phyloP scores from a whole-genome alignment of 2,888 invertebrate species.

The Flabesymbios commensalis region DNA sequence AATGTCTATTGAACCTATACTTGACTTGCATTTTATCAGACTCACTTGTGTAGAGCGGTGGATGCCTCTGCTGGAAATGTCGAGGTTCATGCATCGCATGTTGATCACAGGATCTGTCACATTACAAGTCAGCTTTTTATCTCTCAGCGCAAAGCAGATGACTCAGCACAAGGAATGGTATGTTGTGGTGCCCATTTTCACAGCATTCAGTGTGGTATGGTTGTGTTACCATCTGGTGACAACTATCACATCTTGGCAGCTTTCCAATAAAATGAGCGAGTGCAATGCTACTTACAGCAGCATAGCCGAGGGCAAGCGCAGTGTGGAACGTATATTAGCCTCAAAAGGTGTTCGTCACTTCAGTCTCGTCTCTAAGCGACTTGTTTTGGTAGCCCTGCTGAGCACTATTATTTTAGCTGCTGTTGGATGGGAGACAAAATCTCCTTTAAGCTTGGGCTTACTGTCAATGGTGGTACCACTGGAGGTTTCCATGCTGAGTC shows the following conservation, averaged over 20 bases:
- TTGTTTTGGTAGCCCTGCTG: conserved; percentile 48
- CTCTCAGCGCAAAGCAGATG: conserved; percentile 44
- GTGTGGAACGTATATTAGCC: conserved; percentile 53
- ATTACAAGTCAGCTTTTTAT: conserved; percentile 42
- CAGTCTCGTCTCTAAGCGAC: conserved; percentile 53
- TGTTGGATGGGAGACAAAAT: conserved; percentile 56
- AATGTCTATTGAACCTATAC: conserved; percentile 45
- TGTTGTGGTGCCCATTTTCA: conserved; percentile 58
- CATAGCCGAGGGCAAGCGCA: conserved; percentile 31
- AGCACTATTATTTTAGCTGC: conserved; percentile 44
- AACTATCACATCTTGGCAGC: conserved; percentile 52
- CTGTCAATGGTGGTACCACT: conserved; percentile 50
- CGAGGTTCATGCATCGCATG: conserved; percentile 41
- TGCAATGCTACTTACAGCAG: conserved; percentile 42
- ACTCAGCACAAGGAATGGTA: conserved; percentile 61
- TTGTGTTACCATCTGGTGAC: conserved; percentile 51
- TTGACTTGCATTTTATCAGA: conserved; percentile 52
- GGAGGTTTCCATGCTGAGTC: conserved; percentile 49
- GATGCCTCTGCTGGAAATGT: conserved; percentile 44
- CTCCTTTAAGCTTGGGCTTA: conserved; percentile 46
- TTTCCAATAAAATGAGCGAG: conserved; percentile 54
- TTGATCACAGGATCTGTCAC: conserved; percentile 40
- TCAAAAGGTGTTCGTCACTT: conserved; percentile 60
- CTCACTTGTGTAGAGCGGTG: conserved; percentile 55
- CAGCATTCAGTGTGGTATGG: conserved; percentile 50